Base-by-base conservation (phyloP, 1,140 invertebrate species). In the Penaeus japonicus region DNA sequence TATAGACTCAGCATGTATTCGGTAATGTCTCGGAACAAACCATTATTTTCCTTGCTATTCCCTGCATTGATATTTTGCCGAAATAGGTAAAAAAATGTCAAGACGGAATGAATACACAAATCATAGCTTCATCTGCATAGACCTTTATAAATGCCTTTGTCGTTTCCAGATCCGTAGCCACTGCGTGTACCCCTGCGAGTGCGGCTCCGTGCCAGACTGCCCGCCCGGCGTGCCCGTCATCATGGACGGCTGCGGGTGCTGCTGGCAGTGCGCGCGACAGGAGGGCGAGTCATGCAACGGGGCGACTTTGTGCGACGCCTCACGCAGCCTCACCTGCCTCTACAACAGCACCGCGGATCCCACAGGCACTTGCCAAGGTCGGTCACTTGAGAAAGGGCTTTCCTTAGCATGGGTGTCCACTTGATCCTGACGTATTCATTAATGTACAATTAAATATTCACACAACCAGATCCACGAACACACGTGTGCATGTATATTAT, bases 161-260 rank as follows among this genome's bases (percentile, higher is more conserved):
- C 47, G 18, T 78, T 78, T 39, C 70, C 24, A 73, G 70, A 32
- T 73, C 27, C 22, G 70, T 10, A 18, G 27, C 10, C 22, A 73
- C 24, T 73, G 70, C 35, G 70, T 73, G 27, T 73, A 73, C 70
- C 70, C 70, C 4, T 73, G 70, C 27, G 35, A 73, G 27, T 73
- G 70, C 70, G 70, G 70, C 27, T 32, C 70, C n/a, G 35, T 73
- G 35, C 70, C 70, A 22, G 27, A 27, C 27, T 73, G 70, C 35
- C 27, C 27, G 7, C 70, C 70, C 35, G 93, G 93, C 2, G 92
- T 93, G 2, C 91, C 91, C 5, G 83, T 91, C 0, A 90, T 93
- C 20, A 92, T 92, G 80, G 93, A 94, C 84, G 93, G 93, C 7
- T 94, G 93, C 87, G 93, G 92, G 0, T 94, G 93, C 91, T 94